Base-by-base conservation (phyloP, 2,888 invertebrate genomes). In the Dicycla oo region DNA sequence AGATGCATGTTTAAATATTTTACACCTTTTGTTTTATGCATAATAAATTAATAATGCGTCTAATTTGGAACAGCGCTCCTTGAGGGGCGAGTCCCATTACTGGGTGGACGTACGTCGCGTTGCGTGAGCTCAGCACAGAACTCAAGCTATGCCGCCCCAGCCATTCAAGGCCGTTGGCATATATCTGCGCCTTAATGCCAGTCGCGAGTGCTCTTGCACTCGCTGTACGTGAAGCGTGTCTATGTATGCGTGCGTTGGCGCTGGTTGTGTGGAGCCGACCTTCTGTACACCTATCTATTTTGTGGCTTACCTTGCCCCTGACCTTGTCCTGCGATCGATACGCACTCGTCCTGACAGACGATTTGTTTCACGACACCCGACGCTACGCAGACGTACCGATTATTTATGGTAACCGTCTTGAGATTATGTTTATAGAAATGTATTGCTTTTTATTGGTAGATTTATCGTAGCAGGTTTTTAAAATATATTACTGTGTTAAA, bases 261-360 rank as follows among this genome's bases (percentile, higher is more conserved):
- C 26, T n/a, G 3, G 3, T 1, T 20, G 3, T n/a, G 15, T 0
- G 2, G 0, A 57, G 38, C 3, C 2, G 10, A 0, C 20, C 20
- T 69, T 74, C 69, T 74, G 45, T 18, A 18, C 23, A 7, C 0
- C 0, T 60, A 34, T n/a, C 18, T 60, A 18, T 2, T 34, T 58
- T 18, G 26, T 40, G 72, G 13, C 38, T 23, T 34, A 23, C 43
- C 58, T 70, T 75, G 76, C 30, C 81, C 83, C 57, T 79, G 83
- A 81, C 81, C 81, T 81, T 83, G 76, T 5, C n/a, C 11, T 0
- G 0, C 40, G 80, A 75, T 83, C 81, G 83, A 81, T 81, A 74
- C 53, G 66, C 58, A 70, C 58, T 83, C 38, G 81, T 75, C 73
- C 69, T 70, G 70, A 54, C 81, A 65, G 61, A 64, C 80, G 73